Percentiles rank a stretch among this genome's conserved stretches.
Conservation (phyloP, 2,797 vertebrate species). For the Hydrophis major region DNA sequence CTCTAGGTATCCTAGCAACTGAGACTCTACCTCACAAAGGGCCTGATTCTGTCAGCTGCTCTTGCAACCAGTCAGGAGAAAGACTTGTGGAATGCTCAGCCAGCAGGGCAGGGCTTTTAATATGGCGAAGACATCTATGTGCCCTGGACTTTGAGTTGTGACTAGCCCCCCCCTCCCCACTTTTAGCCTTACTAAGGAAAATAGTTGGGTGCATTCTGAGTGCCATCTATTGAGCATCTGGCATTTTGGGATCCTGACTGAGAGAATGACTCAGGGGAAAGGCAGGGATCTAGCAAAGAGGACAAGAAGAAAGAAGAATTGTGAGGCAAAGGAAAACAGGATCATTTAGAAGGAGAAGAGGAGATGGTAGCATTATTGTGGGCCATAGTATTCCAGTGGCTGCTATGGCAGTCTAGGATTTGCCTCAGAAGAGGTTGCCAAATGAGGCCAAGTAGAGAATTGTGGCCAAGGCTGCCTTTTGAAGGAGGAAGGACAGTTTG, state of each 20-base stretch:
- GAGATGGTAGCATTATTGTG: background rate
- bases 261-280: background rate
- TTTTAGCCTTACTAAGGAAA: background rate
- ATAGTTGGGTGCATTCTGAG: background rate
- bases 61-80: background rate
- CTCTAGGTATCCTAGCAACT: constrained; percentile 34
- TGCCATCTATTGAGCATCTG: background rate
- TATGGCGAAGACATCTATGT: background rate
- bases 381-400: background rate
- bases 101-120: background rate
- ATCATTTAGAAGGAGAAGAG: background rate
- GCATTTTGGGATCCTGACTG: background rate
- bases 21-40: constrained; percentile 27
- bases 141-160: too few species aligned
- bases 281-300: background rate
- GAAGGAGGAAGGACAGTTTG: background rate
- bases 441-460: background rate
- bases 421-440: background rate
- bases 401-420: background rate
- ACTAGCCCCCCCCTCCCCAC: background rate
- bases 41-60: background rate
- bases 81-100: background rate
- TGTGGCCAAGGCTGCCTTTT: background rate
- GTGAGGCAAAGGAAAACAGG: background rate
- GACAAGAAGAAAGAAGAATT: background rate